These are phyloP conservation scores for Zaprionus taronus DNA, from an alignment of 1,140 invertebrate genomes.

Conservation along the genomic window DNA sequence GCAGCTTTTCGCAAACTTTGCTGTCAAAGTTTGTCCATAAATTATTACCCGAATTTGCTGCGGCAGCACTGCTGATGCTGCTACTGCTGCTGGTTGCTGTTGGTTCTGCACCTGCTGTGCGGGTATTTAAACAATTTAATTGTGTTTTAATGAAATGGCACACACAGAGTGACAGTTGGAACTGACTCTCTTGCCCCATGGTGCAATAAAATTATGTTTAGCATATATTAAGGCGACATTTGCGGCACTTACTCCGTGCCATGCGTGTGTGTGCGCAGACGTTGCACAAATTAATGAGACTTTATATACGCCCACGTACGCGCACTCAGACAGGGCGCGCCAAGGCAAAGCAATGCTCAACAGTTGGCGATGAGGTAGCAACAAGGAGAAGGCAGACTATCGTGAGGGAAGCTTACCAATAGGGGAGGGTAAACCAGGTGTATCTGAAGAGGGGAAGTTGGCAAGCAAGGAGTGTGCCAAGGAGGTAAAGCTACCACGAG, in stretches of 20 bases:
- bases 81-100: not conserved
- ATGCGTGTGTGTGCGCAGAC: constrained; percentile 54
- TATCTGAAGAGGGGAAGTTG: not conserved
- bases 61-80: not conserved
- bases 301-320: constrained; percentile 63
- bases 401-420: not conserved
- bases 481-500: not conserved
- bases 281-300: constrained; percentile 79
- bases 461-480: not conserved
- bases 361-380: not conserved
- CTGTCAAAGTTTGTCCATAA: constrained; percentile 50
- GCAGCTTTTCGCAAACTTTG: constrained; percentile 22
- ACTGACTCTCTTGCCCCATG: constrained; percentile 12
- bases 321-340: constrained; percentile 33
- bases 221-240: constrained; percentile 52
- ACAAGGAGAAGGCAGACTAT: not conserved
- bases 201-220: constrained; percentile 55
- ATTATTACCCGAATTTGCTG: constrained; percentile 36
- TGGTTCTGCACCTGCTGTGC: constrained; percentile 31
- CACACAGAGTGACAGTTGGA: constrained; percentile 1
- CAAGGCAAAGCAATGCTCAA: not conserved
- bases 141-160: constrained; percentile 48
- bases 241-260: constrained; percentile 52
- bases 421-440: not conserved
- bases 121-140: constrained; percentile 52